A percentile compares a stretch with the other conserved stretches of the same genome.
Evolutionary conservation across 2,888 invertebrate species (phyloP).

Genomic region (Galeopsomyia nigrocyanea): DNA sequence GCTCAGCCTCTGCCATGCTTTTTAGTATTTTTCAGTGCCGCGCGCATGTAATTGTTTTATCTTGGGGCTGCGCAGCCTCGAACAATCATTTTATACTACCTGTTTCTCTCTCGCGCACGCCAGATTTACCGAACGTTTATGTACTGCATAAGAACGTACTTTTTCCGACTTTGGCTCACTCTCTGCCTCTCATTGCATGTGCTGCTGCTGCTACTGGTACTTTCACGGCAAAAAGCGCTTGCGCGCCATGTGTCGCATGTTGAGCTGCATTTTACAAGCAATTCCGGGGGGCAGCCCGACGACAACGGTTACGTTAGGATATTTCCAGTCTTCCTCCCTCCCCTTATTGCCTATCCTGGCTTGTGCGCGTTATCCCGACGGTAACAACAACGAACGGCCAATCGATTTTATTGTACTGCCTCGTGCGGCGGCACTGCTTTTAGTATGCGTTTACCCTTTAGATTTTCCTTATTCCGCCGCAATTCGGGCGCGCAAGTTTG

Average conservation of each 20-base stretch:
- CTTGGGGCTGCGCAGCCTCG: not conserved
- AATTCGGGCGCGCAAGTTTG: not conserved
- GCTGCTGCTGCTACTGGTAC: too few relatives aligned
- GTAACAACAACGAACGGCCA: constrained; percentile 39
- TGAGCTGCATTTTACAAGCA: constrained; percentile 25
- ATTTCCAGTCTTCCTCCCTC: constrained; percentile 12
- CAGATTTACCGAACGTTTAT: constrained; percentile 1
- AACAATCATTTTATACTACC: too few relatives aligned
- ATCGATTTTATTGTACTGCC: constrained; percentile 38
- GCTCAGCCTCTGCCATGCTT: constrained; percentile 2
- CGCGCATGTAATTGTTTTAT: constrained; percentile 9
- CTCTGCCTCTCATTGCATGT: too few relatives aligned
- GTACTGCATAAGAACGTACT: not conserved
- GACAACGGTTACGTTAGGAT: not conserved
- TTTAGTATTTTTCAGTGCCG: constrained; percentile 24
- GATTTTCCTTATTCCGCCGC: not conserved
- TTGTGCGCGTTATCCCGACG: not conserved
- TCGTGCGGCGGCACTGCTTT: not conserved
- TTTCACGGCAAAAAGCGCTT: constrained; percentile 32
- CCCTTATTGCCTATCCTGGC: not conserved
- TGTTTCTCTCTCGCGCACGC: too few relatives aligned
- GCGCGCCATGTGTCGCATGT: constrained; percentile 9
- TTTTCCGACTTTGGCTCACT: constrained; percentile 9
- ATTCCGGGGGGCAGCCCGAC: constrained; percentile 3
- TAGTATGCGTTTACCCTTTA: not conserved